Conservation (phyloP, 2,888 invertebrate species). For the Meta bourneti region DNA sequence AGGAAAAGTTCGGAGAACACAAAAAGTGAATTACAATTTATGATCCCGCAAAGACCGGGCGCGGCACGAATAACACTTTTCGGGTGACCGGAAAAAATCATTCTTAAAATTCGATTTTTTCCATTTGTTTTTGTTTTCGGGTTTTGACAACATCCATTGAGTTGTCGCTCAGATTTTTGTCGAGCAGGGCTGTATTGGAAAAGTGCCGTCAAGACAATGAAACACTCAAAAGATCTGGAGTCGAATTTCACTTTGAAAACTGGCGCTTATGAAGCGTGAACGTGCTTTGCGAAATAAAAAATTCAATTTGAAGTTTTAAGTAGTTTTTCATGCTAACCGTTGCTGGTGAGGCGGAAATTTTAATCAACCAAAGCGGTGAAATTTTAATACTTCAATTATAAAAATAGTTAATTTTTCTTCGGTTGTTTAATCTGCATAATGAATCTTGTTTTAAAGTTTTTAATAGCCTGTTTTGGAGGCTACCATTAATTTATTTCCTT, state of each 20-base stretch:
- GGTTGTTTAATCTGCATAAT: too few relatives aligned
- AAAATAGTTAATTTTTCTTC: too few relatives aligned
- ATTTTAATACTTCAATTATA: too few relatives aligned
- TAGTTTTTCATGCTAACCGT: neutral
- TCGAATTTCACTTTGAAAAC: neutral
- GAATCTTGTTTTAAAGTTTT: too few relatives aligned
- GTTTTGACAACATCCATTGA: slow-evolving; percentile 33
- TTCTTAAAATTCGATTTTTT: neutral
- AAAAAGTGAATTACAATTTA: slow-evolving; percentile 75
- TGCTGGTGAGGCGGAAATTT: neutral
- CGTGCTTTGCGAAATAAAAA: neutral
- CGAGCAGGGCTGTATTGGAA: slow-evolving; percentile 17
- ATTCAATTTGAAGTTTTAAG: neutral
- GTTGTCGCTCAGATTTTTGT: slow-evolving; percentile 44
- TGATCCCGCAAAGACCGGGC: slow-evolving; percentile 38
- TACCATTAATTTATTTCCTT: too few relatives aligned
- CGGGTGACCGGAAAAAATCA: neutral
- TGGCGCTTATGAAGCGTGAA: neutral
- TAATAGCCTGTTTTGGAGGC: too few relatives aligned
- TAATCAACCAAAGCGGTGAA: neutral
- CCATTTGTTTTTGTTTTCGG: neutral
- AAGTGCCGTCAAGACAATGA: slow-evolving; percentile 19
- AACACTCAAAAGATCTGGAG: neutral
- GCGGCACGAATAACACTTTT: neutral
- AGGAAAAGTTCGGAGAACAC: slow-evolving; percentile 27